Percentiles rank a stretch among this genome's conserved stretches.
Conservation (phyloP, 2,113 vertebrate genomes). For the Edolisoma coerulescens region DNA sequence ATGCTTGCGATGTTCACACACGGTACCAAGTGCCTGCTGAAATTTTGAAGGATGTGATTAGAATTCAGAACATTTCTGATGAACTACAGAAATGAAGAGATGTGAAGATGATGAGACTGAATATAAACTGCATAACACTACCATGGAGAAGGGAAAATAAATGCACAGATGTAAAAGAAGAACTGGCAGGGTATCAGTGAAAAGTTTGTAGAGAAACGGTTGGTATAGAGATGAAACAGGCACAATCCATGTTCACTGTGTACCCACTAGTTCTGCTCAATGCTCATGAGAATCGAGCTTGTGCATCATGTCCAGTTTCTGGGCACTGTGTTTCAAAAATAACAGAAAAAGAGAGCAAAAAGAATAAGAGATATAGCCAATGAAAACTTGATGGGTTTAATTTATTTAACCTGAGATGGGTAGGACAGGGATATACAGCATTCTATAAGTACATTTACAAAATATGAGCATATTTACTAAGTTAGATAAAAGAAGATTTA, state of each 20-base stretch:
- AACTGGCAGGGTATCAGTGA: background rate
- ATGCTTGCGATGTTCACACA: background rate
- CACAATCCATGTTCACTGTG: background rate
- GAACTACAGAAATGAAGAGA: background rate
- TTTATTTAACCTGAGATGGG: background rate
- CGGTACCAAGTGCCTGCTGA: background rate
- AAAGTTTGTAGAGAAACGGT: background rate
- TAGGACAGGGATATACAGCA: background rate
- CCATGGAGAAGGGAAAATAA: background rate
- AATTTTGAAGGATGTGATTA: background rate
- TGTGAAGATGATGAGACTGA: background rate
- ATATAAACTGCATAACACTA: background rate
- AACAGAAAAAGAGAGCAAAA: background rate
- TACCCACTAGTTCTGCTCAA: background rate
- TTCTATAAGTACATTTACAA: background rate
- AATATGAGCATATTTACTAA: background rate
- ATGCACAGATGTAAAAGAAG: background rate
- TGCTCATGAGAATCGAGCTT: background rate
- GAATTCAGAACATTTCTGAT: background rate
- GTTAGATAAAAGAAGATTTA: background rate
- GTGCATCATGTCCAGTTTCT: background rate
- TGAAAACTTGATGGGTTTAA: background rate
- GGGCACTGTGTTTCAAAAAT: background rate
- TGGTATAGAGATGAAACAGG: background rate
- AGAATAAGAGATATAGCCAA: background rate